Evolutionary conservation across 2,888 invertebrate species (phyloP).

Genomic region (Ormia ochracea): DNA sequence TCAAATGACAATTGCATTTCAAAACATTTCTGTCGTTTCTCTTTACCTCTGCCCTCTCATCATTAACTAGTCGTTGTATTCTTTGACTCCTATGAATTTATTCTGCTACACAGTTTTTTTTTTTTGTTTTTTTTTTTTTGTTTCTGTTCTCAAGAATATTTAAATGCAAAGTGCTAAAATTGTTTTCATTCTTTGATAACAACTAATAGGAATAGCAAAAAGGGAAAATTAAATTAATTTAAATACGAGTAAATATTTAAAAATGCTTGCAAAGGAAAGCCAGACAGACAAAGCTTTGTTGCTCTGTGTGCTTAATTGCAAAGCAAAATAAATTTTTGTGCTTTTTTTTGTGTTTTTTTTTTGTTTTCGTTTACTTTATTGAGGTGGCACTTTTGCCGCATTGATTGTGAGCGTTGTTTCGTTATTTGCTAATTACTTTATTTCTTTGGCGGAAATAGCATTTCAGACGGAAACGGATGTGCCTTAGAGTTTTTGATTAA

Average conservation of each 20-base stretch:
- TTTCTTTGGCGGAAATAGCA: constrained; percentile 62
- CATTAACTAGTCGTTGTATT: neutral
- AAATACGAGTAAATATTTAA: constrained; percentile 42
- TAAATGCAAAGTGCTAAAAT: constrained; percentile 29
- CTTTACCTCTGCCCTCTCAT: neutral
- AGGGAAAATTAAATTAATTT: constrained; percentile 12
- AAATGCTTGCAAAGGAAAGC: constrained; percentile 21
- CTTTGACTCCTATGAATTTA: constrained; percentile 31
- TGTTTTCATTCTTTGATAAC: neutral
- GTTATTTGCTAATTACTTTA: constrained; percentile 62
- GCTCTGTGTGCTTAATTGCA: no score
- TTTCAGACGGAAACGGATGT: constrained; percentile 62
- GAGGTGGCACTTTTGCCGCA: constrained; percentile 51
- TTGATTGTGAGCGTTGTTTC: constrained; percentile 38
- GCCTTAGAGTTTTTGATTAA: constrained; percentile 38
- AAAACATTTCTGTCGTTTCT: neutral
- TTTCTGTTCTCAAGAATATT: neutral
- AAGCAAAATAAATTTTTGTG: no score
- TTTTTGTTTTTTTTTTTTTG: no score
- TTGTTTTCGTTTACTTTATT: constrained; percentile 29
- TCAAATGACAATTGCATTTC: constrained; percentile 41
- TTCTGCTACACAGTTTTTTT: neutral
- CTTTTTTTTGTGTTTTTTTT: neutral
- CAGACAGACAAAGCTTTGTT: no score
- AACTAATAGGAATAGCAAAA: neutral